Evolutionary conservation across 30 jellyfish, hydroid and myxozoan genomes (phyloP).

Genomic region (Aurelia aurita complex sp. Pacific): DNA sequence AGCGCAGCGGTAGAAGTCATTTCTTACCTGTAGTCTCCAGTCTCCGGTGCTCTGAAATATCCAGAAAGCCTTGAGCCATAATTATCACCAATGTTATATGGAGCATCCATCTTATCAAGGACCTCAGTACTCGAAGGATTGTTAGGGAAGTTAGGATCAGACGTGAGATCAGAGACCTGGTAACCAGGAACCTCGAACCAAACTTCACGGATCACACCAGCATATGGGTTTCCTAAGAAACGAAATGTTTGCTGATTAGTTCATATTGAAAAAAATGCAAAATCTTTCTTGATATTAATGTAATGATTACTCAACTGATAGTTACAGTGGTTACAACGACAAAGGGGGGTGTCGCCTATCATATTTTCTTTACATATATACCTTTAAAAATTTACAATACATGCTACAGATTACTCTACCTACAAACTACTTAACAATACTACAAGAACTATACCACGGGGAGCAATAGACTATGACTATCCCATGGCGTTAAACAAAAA

Average conservation of each 20-base stretch:
- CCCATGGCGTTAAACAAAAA: no score
- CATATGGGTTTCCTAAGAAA: constrained; percentile 84
- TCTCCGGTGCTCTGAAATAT: constrained; percentile 94
- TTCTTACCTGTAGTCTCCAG: constrained; percentile 95
- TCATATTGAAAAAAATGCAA: no score
- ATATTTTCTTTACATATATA: no score
- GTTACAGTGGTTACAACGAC: no score
- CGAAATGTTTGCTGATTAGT: not conserved
- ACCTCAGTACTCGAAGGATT: constrained; percentile 94
- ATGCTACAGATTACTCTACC: no score
- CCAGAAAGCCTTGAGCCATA: constrained; percentile 96
- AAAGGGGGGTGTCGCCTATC: no score
- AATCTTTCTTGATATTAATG: no score
- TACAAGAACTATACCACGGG: no score
- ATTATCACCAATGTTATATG: constrained; percentile 88
- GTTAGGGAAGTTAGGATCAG: constrained; percentile 91
- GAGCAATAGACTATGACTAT: no score
- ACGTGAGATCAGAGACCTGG: constrained; percentile 77
- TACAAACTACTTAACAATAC: no score
- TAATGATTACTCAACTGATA: no score
- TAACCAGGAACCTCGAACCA: constrained; percentile 97
- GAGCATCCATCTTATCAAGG: constrained; percentile 96
- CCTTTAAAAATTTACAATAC: no score
- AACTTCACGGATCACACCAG: constrained; percentile 95
- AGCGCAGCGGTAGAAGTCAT: not conserved